phyloP scores from a whole-genome alignment of 2,888 invertebrate species.

The Ochropleura leucogaster region DNA sequence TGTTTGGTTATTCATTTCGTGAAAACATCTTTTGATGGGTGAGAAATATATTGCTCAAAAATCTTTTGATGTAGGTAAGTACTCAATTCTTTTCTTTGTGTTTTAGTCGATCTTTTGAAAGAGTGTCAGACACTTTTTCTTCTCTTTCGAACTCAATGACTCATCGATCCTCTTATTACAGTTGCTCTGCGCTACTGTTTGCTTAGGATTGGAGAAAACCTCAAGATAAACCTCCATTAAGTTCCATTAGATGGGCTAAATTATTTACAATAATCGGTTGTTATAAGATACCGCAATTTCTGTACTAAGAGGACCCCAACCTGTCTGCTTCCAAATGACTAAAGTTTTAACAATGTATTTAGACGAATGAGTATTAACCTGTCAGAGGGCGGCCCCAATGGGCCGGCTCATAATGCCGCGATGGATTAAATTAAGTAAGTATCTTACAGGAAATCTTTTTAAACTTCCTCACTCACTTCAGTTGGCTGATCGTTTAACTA shows the following conservation, averaged over 20 bases:
- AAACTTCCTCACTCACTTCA: slow-evolving; percentile 33
- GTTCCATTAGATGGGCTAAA: slow-evolving; percentile 32
- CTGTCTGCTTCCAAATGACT: slow-evolving; percentile 58
- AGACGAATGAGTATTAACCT: slow-evolving; percentile 63
- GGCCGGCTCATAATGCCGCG: slow-evolving; percentile 35
- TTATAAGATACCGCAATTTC: slow-evolving; percentile 48
- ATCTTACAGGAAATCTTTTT: slow-evolving; percentile 45
- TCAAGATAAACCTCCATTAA: slow-evolving; percentile 36
- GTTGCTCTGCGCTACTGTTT: slow-evolving; percentile 19
- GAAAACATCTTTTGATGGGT: slow-evolving; percentile 37
- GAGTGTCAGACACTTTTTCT: slow-evolving; percentile 17
- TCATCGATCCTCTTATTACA: slow-evolving; percentile 12
- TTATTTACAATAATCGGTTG: slow-evolving; percentile 53
- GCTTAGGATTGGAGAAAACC: slow-evolving; percentile 33
- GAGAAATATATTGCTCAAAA: slow-evolving; percentile 31
- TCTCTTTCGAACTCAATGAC: slow-evolving; percentile 25
- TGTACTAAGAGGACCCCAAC: slow-evolving; percentile 46
- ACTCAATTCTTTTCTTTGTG: slow-evolving; percentile 16
- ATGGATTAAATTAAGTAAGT: slow-evolving; percentile 32
- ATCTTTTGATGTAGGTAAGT: slow-evolving; percentile 34
- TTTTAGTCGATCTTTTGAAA: slow-evolving; percentile 12
- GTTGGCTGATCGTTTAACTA: slow-evolving; percentile 21
- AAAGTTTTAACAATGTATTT: slow-evolving; percentile 66
- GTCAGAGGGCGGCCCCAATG: slow-evolving; percentile 54
- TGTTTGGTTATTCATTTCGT: slow-evolving; percentile 42